phyloP scores from a whole-genome alignment of 2,113 vertebrate genomes.

The Ramphastos sulfuratus region DNA sequence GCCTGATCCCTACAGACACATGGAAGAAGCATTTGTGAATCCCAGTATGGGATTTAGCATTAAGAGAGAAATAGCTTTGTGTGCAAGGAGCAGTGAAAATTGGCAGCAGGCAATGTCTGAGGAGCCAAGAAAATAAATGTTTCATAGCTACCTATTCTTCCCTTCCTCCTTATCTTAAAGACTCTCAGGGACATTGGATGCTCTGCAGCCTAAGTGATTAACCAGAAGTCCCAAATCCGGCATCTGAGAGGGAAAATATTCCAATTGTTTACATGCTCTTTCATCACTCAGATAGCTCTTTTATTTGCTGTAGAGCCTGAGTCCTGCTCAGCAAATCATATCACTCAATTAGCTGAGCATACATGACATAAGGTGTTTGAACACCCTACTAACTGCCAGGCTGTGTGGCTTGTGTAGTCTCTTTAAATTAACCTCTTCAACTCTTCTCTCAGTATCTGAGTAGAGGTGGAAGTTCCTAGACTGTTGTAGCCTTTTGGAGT shows the following conservation, averaged over 20 bases:
- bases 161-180: not conserved
- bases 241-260: not conserved
- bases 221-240: not conserved
- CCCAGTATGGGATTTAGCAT: not conserved
- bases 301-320: not conserved
- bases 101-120: constrained; percentile 2
- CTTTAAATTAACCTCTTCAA: not conserved
- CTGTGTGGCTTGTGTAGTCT: not conserved
- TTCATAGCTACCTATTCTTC: constrained; percentile 19
- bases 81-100: not conserved
- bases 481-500: not conserved
- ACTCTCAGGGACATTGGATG: not conserved
- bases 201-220: not conserved
- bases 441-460: not conserved
- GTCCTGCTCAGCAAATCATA: not conserved
- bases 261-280: not conserved
- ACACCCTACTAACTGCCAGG: not conserved
- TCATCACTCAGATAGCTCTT: not conserved
- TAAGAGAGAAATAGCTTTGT: constrained; percentile 12
- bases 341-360: not conserved
- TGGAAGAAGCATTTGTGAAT: not conserved
- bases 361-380: not conserved
- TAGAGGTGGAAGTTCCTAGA: not conserved
- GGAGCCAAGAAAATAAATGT: constrained; percentile 21
- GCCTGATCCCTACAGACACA: not conserved